These are phyloP conservation scores for Rhegmatorhina hoffmannsi DNA, from an alignment of 2,113 vertebrate species.

Conservation along the genomic window DNA sequence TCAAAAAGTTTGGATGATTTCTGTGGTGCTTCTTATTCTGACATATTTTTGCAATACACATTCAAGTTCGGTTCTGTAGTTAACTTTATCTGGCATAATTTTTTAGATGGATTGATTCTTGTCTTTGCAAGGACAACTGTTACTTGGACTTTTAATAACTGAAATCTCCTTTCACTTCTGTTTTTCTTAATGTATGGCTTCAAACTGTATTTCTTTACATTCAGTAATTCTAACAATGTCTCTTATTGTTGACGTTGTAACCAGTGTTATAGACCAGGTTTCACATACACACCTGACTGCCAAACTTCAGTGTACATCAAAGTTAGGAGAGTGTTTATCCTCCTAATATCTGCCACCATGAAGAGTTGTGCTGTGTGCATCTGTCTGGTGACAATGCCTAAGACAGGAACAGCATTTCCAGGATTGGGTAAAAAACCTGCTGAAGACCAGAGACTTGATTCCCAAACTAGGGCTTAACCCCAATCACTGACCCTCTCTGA, in stretches of 20 bases:
- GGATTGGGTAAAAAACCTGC: background rate
- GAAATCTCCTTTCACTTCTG: background rate
- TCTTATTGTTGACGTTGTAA: background rate
- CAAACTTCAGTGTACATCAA: background rate
- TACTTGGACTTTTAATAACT: background rate
- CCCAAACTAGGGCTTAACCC: background rate
- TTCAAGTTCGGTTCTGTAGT: background rate
- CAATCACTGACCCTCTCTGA: background rate
- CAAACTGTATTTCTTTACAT: background rate
- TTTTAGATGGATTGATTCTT: background rate
- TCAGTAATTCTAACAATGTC: background rate
- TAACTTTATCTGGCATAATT: background rate
- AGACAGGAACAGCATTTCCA: background rate
- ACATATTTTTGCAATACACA: background rate
- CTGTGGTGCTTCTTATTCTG: background rate
- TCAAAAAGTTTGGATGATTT: background rate
- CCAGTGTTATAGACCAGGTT: background rate
- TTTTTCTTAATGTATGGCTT: background rate
- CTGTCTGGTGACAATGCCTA: background rate
- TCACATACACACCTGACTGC: background rate
- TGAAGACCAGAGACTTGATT: background rate
- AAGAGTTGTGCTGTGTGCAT: background rate
- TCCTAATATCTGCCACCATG: accelerated
- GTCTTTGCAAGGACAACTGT: background rate
- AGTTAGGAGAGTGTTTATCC: background rate